Percentiles rank a stretch among this genome's conserved stretches.
Conservation (phyloP, 2,797 vertebrate genomes). For the Podarcis siculus region DNA sequence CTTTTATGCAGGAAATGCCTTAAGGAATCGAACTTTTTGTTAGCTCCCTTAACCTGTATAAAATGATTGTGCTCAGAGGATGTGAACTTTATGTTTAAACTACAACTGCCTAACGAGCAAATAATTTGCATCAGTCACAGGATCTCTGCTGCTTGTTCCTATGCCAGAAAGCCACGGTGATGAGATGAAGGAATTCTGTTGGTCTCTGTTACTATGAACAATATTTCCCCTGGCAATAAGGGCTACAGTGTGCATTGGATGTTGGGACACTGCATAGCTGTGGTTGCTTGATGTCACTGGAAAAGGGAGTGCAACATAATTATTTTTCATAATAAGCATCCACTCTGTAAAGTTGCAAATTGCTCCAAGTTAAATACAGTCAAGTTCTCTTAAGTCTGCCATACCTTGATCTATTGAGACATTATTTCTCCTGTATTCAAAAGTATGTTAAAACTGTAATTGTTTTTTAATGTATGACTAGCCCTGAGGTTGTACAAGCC, state of each 20-base stretch:
- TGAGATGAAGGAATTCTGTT: conserved; percentile 43
- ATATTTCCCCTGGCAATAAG: conserved; percentile 40
- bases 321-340: conserved; percentile 27
- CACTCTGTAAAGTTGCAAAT: neutral
- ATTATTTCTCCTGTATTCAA: neutral
- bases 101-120: conserved; percentile 33
- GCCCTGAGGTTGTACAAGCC: neutral
- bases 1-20: conserved; percentile 27
- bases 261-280: neutral
- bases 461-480: conserved; percentile 21
- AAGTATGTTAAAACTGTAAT: conserved; percentile 36
- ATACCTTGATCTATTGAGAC: neutral
- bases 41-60: conserved; percentile 34
- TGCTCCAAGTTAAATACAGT: conserved; percentile 18
- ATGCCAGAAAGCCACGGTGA: neutral
- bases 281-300: conserved; percentile 17
- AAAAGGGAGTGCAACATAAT: conserved; percentile 24
- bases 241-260: neutral
- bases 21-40: conserved; percentile 17
- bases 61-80: conserved; percentile 26
- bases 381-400: neutral
- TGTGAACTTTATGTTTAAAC: conserved; percentile 28
- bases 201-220: conserved; percentile 39
- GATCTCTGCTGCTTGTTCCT: conserved; percentile 23
- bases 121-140: conserved; percentile 23